Conservation (phyloP, 2,797 vertebrate species). For the Halcyon smyrnensis region DNA sequence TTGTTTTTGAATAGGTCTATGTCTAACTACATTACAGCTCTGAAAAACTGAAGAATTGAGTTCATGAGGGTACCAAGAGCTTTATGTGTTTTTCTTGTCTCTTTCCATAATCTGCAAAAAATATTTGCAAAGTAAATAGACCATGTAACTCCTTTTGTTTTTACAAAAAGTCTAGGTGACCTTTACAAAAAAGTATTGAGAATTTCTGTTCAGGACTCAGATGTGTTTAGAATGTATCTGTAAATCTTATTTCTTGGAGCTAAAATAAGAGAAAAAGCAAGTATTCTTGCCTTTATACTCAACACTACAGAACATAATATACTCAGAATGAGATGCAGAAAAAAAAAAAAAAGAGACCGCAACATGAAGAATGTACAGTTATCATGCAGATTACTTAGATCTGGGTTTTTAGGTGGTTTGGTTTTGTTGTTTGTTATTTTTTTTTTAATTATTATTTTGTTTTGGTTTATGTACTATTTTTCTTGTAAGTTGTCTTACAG, state of each 20-base stretch:
- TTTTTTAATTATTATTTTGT: neutral
- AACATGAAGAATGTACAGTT: neutral
- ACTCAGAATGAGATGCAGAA: neutral
- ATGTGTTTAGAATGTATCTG: neutral
- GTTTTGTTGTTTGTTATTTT: neutral
- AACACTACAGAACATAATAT: neutral
- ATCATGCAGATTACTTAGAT: neutral
- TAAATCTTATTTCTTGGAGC: neutral
- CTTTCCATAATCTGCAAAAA: neutral
- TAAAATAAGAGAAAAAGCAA: neutral
- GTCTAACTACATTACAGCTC: neutral
- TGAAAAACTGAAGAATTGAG: neutral
- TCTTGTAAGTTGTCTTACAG: neutral
- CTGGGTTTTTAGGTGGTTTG: neutral
- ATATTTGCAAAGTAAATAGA: neutral
- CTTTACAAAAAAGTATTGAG: neutral
- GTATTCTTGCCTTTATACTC: neutral
- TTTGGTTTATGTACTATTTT: neutral
- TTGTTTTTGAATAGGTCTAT: neutral
- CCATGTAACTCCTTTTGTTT: neutral
- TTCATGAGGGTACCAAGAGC: accelerated
- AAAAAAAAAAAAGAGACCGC: neutral
- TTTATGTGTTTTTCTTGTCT: neutral
- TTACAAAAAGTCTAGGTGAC: neutral
- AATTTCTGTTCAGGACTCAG: neutral